These are phyloP conservation scores for Platycnemis pennipes DNA, from an alignment of 2,888 invertebrate species.

Conservation along the genomic window DNA sequence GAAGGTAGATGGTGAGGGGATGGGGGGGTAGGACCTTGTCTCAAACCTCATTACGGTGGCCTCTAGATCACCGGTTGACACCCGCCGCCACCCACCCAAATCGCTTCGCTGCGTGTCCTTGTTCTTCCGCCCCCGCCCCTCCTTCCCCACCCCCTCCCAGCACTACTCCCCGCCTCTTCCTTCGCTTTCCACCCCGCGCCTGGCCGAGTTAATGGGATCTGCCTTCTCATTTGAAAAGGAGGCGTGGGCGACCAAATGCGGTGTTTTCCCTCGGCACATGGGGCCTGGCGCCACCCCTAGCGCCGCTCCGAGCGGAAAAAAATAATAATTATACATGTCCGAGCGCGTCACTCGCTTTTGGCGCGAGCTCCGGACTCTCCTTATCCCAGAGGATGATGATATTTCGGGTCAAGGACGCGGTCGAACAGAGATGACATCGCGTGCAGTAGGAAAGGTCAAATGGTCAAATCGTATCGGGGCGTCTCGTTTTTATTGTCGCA, in stretches of 20 bases:
- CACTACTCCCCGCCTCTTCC: neutral
- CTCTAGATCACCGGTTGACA: constrained; percentile 63
- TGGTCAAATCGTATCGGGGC: neutral
- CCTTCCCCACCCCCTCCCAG: neutral
- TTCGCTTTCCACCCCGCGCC: neutral
- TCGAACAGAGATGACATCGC: neutral
- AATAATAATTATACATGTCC: neutral
- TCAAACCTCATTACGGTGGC: constrained; percentile 66
- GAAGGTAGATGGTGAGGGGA: neutral
- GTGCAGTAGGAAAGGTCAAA: neutral
- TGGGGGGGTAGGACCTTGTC: constrained; percentile 46
- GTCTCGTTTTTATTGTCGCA: neutral
- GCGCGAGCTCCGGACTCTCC: neutral
- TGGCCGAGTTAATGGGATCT: constrained; percentile 49
- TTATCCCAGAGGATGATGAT: neutral
- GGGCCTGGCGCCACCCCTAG: neutral
- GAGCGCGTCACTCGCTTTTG: neutral
- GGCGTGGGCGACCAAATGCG: neutral
- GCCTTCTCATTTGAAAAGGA: constrained; percentile 56
- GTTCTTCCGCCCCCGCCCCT: neutral
- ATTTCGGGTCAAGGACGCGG: constrained; percentile 3
- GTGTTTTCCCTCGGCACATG: neutral
- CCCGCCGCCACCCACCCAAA: constrained; percentile 61
- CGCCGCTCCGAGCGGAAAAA: neutral
- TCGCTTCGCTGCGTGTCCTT: constrained; percentile 1